Evolutionary conservation across 2,797 vertebrate species (phyloP), one percentile per base, ranked within the genome.

Genomic region (Balearica regulorum): DNA sequence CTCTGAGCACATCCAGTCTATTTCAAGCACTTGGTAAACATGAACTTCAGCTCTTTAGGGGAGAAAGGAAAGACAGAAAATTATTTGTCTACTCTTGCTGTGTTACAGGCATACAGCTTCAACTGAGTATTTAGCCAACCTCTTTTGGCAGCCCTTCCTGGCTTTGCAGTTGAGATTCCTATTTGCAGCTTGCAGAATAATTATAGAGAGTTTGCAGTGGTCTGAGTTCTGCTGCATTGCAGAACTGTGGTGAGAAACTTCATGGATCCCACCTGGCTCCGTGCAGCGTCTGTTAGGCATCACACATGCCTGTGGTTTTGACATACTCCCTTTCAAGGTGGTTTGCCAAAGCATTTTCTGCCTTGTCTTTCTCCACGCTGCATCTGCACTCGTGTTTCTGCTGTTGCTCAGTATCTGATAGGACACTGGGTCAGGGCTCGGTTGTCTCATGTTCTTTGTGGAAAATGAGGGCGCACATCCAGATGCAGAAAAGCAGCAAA

Each of bases 271-370:
- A 26, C 66, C 61, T 6, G 54, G 31, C 64, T 66, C 66, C 7
- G 46, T 1, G 33, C 65, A 6, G 41, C 0, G 24, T 17, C 58
- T 46, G 62, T 4, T 4, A 8, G 39, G 58, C 2, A 1, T 70
- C 78, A 55, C 2, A 1, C 11, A 1, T 24, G 51, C 51, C 78
- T 28, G 55, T 7, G 26, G 29, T 66, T 44, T 17, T 33, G 57
- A 54, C n/a, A 20, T 2, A 5, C 37, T 43, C 29, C 10, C 2
- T 46, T 78, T 17, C 48, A 22, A 62, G 46, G 62, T 19, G 70
- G 17, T 31, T 48, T 37, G 43, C 57, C 51, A 44, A 31, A 73
- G 55, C 24, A 0, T 62, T 84, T 54, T 51, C 10, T 53, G 53
- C 43, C 43, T 31, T 8, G 26, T 25, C 4, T 51, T 61, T 57